Conservation (phyloP, 2,113 vertebrate genomes). For the Varanus salvator region DNA sequence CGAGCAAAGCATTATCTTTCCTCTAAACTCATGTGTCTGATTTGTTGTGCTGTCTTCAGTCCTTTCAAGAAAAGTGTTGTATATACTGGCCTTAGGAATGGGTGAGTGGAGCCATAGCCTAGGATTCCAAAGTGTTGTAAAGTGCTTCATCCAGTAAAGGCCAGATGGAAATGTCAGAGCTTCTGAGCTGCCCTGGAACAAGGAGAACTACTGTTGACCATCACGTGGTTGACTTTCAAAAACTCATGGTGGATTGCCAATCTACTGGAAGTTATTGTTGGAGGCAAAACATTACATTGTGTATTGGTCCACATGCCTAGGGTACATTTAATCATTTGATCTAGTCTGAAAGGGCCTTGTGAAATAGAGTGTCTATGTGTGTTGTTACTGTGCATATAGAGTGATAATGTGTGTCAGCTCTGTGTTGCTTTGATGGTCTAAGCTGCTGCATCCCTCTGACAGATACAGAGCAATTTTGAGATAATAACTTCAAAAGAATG, state of each 20-base stretch:
- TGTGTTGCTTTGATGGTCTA: constrained; percentile 57
- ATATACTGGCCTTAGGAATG: too few relatives aligned
- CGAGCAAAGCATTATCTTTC: too few relatives aligned
- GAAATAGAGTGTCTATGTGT: constrained; percentile 26
- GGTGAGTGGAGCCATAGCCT: background rate
- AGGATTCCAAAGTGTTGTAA: background rate
- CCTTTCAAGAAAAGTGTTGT: background rate
- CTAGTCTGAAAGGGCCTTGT: constrained; percentile 46
- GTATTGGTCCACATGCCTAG: background rate
- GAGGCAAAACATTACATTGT: background rate
- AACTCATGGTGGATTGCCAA: background rate
- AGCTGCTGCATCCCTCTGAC: constrained; percentile 36
- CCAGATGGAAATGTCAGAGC: background rate
- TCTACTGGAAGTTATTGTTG: background rate
- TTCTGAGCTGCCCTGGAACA: background rate
- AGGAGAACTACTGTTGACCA: background rate
- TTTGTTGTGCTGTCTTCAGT: background rate
- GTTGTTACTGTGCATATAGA: constrained; percentile 38
- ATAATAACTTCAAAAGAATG: constrained; percentile 41
- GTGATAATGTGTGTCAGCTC: constrained; percentile 39
- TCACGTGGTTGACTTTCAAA: background rate
- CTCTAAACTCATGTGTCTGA: too few relatives aligned
- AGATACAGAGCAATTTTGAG: constrained; percentile 35
- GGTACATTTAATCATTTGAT: background rate
- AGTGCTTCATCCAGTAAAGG: background rate